Base-by-base conservation (phyloP, 2,113 vertebrate genomes). In the Electrona antarctica region DNA sequence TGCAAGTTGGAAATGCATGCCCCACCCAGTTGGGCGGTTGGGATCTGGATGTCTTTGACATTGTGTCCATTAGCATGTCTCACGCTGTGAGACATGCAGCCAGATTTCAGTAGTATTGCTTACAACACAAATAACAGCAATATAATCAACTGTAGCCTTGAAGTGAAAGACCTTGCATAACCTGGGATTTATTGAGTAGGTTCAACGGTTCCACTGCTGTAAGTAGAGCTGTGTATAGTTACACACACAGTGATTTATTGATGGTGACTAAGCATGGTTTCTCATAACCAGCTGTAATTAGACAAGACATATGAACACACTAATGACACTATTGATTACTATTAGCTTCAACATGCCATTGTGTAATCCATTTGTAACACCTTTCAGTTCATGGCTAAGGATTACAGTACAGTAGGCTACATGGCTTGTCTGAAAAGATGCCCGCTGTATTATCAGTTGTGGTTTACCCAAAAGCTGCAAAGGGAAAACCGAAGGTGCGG, bases 281-380 rank as follows among this genome's bases (percentile, higher is more conserved):
- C 47, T 69, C 55, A 62, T 73, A 77, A 64, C 52, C 58, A 54
- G 67, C 70, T 75, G 59, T 73, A 79, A 76, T 79, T 71, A 71
- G 45, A 49, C 61, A 62, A 51, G 59, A 9, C 57, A 9, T 49
- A 68, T 58, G 15, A 59, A 58, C 13, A 8, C 10, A 12, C 47
- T 61, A 60, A 61, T 70, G 33, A 8, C 10, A 12, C 47, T 61
- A 60, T 52, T 70, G 33, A 60, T 48, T 48, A 29, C 55, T 59
- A 60, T 50, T 70, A 51, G 48, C 29, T 41, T 2, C 29, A 45
- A 41, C 50, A 52, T 63, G n/a, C 41, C 15, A 57, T 45, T 41
- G 50, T 71, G 60, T 47, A 48, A 72, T 57, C n/a, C 13, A 64
- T 72, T 58, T 72, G 47, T 12, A 85, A 78, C 66, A 79, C 57